These are phyloP conservation scores for Megalopta genalis DNA, from an alignment of 1,140 invertebrate species.

Conservation along the genomic window DNA sequence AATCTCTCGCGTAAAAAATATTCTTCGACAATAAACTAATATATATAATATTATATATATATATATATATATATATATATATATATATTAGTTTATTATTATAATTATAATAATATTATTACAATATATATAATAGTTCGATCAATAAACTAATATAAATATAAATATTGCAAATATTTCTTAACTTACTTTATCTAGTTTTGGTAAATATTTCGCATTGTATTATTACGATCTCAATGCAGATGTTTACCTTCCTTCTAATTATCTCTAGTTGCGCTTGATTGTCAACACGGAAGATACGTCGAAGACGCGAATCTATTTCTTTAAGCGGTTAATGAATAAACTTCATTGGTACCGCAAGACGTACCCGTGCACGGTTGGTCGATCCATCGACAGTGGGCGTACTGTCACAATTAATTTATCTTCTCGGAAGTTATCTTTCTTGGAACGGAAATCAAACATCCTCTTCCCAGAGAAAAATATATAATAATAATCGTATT, in stretches of 20 bases:
- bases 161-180: too few species aligned
- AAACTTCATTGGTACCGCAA: neutral
- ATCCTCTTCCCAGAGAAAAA: slow-evolving; percentile 34
- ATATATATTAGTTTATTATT: too few species aligned
- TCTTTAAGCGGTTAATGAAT: neutral
- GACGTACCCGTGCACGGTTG: neutral
- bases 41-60: too few species aligned
- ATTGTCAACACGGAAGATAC: neutral
- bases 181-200: too few species aligned
- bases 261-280: neutral
- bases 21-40: too few species aligned
- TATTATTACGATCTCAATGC: neutral
- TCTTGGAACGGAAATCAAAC: slow-evolving; percentile 50
- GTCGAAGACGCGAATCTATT: neutral
- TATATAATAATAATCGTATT: neutral
- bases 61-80: too few species aligned
- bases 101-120: too few species aligned
- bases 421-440: slow-evolving; percentile 51
- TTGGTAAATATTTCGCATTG: too few species aligned
- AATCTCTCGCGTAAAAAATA: too few species aligned
- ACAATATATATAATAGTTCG: too few species aligned
- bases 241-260: neutral
- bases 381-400: neutral
- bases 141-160: too few species aligned
- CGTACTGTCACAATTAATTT: slow-evolving; percentile 29